These are phyloP conservation scores for Asobara japonica DNA, from an alignment of 1,140 invertebrate genomes.

Conservation along the genomic window DNA sequence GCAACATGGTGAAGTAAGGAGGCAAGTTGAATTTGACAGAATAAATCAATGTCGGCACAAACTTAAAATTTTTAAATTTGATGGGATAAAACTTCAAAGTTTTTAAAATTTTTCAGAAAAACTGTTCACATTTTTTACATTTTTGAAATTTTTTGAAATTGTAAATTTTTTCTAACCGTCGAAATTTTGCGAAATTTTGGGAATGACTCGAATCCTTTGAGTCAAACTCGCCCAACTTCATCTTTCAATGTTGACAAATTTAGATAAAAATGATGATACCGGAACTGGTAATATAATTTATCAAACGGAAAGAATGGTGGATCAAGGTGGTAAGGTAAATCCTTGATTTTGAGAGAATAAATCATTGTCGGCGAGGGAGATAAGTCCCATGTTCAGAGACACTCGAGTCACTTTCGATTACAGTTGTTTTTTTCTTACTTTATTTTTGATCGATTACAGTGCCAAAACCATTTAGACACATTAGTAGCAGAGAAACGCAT, in stretches of 20 bases:
- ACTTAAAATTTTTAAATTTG: too few relatives aligned
- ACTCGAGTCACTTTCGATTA: not conserved
- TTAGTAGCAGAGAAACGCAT: too few relatives aligned
- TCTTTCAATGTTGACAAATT: constrained; percentile 12
- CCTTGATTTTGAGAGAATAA: not conserved
- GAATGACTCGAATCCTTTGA: too few relatives aligned
- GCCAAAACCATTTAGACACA: too few relatives aligned
- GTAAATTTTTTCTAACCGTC: too few relatives aligned
- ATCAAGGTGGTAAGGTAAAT: constrained; percentile 10
- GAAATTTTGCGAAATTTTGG: too few relatives aligned
- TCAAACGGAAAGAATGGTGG: not conserved
- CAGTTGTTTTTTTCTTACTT: not conserved
- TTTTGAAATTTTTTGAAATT: too few relatives aligned
- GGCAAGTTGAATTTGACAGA: not conserved
- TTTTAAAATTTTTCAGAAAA: too few relatives aligned
- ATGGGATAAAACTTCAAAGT: too few relatives aligned
- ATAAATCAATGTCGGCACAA: constrained; percentile 21
- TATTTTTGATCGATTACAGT: too few relatives aligned
- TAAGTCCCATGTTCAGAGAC: not conserved
- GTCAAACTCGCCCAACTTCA: too few relatives aligned
- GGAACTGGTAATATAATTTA: not conserved
- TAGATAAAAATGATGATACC: constrained; percentile 20
- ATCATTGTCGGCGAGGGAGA: constrained; percentile 13
- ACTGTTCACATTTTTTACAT: too few relatives aligned
- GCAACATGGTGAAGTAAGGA: not conserved